These are phyloP conservation scores for Aeoliscus strigatus DNA, from an alignment of 2,797 vertebrate genomes.

Conservation along the genomic window DNA sequence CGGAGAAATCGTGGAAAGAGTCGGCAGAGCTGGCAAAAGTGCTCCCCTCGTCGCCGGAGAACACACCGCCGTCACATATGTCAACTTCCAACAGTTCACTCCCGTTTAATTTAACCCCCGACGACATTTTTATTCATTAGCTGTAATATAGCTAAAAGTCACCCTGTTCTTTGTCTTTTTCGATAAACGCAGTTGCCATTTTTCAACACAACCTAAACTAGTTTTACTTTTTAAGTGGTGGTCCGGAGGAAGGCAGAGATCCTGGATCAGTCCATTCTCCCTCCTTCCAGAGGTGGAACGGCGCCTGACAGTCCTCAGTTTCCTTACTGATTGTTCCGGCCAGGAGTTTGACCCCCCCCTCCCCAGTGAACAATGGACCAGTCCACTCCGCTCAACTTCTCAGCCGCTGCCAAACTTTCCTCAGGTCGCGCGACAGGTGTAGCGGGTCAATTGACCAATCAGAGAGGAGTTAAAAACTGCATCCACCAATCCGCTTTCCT, in stretches of 20 bases:
- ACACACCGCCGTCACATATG: constrained; percentile 61
- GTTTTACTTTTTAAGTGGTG: neutral
- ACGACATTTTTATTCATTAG: constrained; percentile 65
- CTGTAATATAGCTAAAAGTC: too few species aligned
- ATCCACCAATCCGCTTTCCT: constrained; percentile 37
- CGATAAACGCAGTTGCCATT: too few species aligned
- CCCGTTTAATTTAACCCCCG: constrained; percentile 23
- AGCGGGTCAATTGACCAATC: constrained; percentile 28
- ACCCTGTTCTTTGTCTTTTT: too few species aligned
- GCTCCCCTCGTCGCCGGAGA: constrained; percentile 58
- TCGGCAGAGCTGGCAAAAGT: constrained; percentile 47
- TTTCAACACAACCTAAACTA: too few species aligned
- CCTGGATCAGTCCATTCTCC: constrained; percentile 66
- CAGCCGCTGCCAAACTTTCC: constrained; percentile 42
- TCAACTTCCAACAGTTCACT: constrained; percentile 72
- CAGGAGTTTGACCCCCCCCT: constrained; percentile 8
- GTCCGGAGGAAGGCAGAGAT: constrained; percentile 54
- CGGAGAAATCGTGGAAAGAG: constrained; percentile 29
- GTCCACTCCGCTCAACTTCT: constrained; percentile 48
- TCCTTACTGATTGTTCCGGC: constrained; percentile 45
- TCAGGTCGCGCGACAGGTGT: constrained; percentile 54
- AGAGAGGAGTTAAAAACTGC: constrained; percentile 24
- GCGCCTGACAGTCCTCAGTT: constrained; percentile 20
- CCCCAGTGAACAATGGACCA: constrained; percentile 52
- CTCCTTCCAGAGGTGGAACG: constrained; percentile 17